phyloP scores from a whole-genome alignment of 2,888 invertebrate species.

The Shargacucullia verbasci region DNA sequence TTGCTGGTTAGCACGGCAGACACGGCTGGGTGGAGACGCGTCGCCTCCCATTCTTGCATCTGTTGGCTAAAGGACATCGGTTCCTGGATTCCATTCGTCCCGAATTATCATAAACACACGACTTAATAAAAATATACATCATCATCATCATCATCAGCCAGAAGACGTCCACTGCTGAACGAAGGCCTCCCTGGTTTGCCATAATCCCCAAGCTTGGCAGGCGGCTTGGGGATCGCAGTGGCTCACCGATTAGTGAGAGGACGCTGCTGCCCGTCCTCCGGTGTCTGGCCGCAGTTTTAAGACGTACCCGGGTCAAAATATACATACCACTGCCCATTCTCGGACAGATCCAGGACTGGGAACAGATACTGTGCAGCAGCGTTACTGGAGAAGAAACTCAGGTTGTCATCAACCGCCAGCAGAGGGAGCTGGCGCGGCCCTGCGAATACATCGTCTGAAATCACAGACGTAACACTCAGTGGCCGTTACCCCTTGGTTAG shows the following conservation, averaged over 20 bases:
- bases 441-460: conserved; percentile 80
- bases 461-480: conserved; percentile 63
- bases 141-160: too few relatives aligned
- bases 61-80: conserved; percentile 79
- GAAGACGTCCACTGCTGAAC: too few relatives aligned
- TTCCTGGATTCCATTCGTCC: too few relatives aligned
- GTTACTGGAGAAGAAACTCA: conserved; percentile 92
- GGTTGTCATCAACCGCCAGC: conserved; percentile 90
- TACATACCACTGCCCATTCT: conserved; percentile 76
- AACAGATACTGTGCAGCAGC: conserved; percentile 91
- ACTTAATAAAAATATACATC: too few relatives aligned
- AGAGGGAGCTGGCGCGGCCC: conserved; percentile 91
- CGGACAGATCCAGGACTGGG: conserved; percentile 78
- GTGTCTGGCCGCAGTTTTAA: too few relatives aligned
- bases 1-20: conserved; percentile 84
- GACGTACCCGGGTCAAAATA: too few relatives aligned
- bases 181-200: too few relatives aligned
- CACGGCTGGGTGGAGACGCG: conserved; percentile 89
- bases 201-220: too few relatives aligned
- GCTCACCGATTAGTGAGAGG: too few relatives aligned
- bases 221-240: too few relatives aligned
- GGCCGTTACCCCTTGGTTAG: conserved; percentile 54
- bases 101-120: too few relatives aligned
- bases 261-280: too few relatives aligned
- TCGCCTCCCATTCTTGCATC: conserved; percentile 91